These are phyloP conservation scores for Oryctes rhinoceros DNA, from an alignment of 1,140 invertebrate species.

Conservation along the genomic window DNA sequence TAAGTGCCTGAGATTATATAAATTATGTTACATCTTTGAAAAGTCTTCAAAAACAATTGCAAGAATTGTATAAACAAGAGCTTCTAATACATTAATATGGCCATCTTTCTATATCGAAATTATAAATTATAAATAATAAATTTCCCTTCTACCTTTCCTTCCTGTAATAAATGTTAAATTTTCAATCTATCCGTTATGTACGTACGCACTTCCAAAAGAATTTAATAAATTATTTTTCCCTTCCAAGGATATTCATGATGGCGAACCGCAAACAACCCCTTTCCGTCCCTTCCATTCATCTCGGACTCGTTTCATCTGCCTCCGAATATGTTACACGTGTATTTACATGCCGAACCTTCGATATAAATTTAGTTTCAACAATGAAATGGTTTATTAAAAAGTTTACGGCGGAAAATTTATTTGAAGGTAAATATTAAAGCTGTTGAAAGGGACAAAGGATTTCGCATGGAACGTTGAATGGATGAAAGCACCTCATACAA, in stretches of 20 bases:
- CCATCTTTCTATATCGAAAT: too few species aligned
- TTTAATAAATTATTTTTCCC: slow-evolving; percentile 4
- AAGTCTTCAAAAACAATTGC: too few species aligned
- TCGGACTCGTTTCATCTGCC: background rate
- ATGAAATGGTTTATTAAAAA: slow-evolving; percentile 1
- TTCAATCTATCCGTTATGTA: background rate
- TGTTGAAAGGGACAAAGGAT: background rate
- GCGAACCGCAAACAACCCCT: background rate
- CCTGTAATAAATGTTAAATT: background rate
- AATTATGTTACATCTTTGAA: too few species aligned
- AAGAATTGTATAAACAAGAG: too few species aligned
- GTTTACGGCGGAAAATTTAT: background rate
- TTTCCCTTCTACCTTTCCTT: background rate
- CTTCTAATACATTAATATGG: too few species aligned
- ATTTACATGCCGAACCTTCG: background rate
- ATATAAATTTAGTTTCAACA: slow-evolving; percentile 2
- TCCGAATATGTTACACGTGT: background rate
- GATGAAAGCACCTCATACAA: too few species aligned
- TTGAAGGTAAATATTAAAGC: background rate
- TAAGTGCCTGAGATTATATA: too few species aligned
- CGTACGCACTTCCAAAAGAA: background rate
- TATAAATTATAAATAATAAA: too few species aligned
- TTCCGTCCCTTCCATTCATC: background rate
- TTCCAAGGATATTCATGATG: background rate
- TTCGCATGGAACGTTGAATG: too few species aligned